phyloP scores from a whole-genome alignment of 2,797 vertebrate genomes.

The Protonibea diacanthus region DNA sequence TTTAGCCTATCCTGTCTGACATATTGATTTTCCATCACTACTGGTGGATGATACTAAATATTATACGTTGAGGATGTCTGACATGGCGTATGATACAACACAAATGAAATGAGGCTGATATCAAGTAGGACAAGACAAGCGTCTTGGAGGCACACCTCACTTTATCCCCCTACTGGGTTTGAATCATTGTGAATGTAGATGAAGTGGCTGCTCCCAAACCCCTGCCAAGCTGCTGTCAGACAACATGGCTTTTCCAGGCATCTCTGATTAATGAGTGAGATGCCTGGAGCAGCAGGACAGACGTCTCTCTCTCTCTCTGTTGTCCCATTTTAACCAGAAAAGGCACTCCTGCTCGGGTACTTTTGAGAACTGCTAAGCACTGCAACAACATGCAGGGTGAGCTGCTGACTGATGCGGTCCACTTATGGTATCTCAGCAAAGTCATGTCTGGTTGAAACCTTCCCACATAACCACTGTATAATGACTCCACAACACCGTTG shows the following conservation, averaged over 20 bases:
- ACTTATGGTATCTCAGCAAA: constrained; percentile 19
- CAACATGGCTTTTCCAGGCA: constrained; percentile 30
- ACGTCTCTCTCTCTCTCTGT: constrained; percentile 13
- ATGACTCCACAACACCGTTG: neutral
- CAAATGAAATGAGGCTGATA: constrained; percentile 36
- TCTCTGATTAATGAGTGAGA: constrained; percentile 63
- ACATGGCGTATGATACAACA: constrained; percentile 27
- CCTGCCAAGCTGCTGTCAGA: constrained; percentile 44
- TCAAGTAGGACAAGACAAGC: constrained; percentile 34
- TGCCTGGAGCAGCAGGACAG: constrained; percentile 46
- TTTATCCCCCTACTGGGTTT: constrained; percentile 26
- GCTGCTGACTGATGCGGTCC: constrained; percentile 1
- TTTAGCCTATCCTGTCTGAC: constrained; percentile 1
- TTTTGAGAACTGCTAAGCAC: neutral
- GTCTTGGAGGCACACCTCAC: constrained; percentile 24
- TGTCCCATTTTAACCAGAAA: constrained; percentile 25
- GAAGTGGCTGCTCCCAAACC: constrained; percentile 21
- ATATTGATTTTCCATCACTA: constrained; percentile 20
- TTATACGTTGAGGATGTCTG: constrained; percentile 6
- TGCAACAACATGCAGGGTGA: constrained; percentile 3
- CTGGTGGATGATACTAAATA: constrained; percentile 5
- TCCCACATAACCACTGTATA: neutral
- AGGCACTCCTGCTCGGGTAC: constrained; percentile 18
- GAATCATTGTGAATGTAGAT: constrained; percentile 46
- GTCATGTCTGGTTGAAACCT: constrained; percentile 16